These are phyloP conservation scores for Matsumyia berberina DNA, from an alignment of 2,888 invertebrate genomes.

Conservation along the genomic window DNA sequence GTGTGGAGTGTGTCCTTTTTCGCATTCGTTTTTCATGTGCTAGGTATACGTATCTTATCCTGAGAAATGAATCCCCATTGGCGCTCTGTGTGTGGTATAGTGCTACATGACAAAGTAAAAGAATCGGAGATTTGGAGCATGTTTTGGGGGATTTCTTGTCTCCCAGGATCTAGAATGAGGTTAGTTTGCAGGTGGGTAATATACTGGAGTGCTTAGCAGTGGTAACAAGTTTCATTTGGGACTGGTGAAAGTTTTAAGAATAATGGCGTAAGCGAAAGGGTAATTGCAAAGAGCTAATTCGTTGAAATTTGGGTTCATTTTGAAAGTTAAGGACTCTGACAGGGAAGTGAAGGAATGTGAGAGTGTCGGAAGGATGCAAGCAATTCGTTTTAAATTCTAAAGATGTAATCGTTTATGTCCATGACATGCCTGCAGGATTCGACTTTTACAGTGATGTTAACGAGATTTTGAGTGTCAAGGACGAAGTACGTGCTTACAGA, in stretches of 20 bases:
- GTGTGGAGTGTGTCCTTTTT: conserved; percentile 20
- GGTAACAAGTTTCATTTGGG: not conserved
- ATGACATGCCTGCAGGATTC: too few species aligned
- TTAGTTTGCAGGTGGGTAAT: not conserved
- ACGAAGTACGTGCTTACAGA: too few species aligned
- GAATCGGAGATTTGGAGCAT: conserved; percentile 23
- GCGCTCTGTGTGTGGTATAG: not conserved
- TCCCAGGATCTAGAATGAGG: conserved; percentile 5
- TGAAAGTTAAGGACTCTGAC: not conserved
- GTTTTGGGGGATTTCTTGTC: not conserved
- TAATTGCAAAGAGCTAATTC: not conserved
- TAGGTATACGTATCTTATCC: conserved; percentile 15
- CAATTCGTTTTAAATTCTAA: too few species aligned
- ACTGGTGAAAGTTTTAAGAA: not conserved
- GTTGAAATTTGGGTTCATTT: not conserved
- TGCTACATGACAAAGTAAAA: conserved; percentile 40
- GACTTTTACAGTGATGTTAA: too few species aligned
- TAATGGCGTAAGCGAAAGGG: not conserved
- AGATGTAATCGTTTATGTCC: too few species aligned
- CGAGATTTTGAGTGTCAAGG: too few species aligned
- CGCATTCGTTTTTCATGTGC: conserved; percentile 16
- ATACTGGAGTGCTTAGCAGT: not conserved
- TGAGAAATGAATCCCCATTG: conserved; percentile 47
- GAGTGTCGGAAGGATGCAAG: too few species aligned
- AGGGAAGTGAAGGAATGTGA: too few species aligned